Percentiles rank a stretch among this genome's conserved stretches.
Conservation (phyloP, 1,140 invertebrate genomes). For the Pygmarrhopalites habei region DNA sequence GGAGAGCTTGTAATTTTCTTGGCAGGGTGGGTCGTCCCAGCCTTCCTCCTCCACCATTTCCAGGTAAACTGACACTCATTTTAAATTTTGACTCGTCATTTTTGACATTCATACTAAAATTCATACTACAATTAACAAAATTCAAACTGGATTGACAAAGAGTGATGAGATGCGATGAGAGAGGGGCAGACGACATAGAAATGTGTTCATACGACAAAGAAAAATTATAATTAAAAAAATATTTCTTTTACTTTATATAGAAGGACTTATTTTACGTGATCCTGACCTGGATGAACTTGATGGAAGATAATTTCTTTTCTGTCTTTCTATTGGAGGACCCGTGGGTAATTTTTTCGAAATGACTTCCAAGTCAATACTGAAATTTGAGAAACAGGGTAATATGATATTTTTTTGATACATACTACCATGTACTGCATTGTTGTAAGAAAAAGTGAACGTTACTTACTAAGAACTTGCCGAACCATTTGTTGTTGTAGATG, state of each 20-base stretch:
- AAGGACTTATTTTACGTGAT: too few relatives aligned
- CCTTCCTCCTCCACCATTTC: background rate
- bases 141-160: too few relatives aligned
- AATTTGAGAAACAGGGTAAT: too few relatives aligned
- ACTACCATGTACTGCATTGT: too few relatives aligned
- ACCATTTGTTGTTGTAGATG: slow-evolving; percentile 2
- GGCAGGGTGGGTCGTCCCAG: background rate
- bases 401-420: too few relatives aligned
- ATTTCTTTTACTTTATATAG: too few relatives aligned
- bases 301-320: slow-evolving; percentile 13
- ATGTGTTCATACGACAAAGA: too few relatives aligned
- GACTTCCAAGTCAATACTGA: slow-evolving; percentile 23
- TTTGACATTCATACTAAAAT: slow-evolving; percentile 15
- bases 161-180: too few relatives aligned
- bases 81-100: slow-evolving; percentile 16
- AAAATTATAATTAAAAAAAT: too few relatives aligned
- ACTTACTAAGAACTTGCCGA: slow-evolving; percentile 4
- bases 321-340: background rate
- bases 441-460: too few relatives aligned
- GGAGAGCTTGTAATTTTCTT: background rate
- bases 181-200: too few relatives aligned
- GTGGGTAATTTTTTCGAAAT: slow-evolving; percentile 13
- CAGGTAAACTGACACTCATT: slow-evolving; percentile 19
- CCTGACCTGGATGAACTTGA: slow-evolving; percentile 17
- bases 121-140: slow-evolving; percentile 21